phyloP scores from a whole-genome alignment of 1,140 invertebrate genomes.

The Varroa destructor region DNA sequence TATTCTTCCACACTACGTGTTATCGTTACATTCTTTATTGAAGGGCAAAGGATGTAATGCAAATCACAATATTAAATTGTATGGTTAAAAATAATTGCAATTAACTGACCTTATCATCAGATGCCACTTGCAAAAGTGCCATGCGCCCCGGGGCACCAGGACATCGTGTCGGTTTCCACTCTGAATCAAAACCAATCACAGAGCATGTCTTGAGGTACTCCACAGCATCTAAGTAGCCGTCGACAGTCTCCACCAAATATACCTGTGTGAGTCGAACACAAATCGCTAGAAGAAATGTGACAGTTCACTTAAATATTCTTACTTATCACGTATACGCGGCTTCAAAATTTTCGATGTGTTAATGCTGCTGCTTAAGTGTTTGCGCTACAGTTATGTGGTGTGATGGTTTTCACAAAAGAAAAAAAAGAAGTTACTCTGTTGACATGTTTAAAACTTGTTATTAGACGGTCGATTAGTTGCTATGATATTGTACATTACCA shows the following conservation, averaged over 20 bases:
- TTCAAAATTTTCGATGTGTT: too few species aligned
- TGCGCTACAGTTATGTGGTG: too few species aligned
- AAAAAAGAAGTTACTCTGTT: too few species aligned
- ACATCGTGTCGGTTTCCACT: constrained; percentile 18
- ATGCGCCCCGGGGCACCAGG: background rate
- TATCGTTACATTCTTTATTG: too few species aligned
- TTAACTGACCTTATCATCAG: constrained; percentile 2
- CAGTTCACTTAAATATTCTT: background rate
- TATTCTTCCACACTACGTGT: too few species aligned
- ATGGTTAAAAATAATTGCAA: background rate
- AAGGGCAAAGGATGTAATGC: background rate
- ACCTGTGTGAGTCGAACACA: background rate
- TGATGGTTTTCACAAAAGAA: too few species aligned
- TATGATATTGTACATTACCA: too few species aligned
- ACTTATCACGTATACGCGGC: too few species aligned
- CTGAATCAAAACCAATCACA: constrained; percentile 18
- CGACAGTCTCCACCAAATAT: background rate
- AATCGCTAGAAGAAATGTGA: background rate
- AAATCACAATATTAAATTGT: background rate
- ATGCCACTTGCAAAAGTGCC: constrained; percentile 24
- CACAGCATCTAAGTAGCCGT: constrained; percentile 13
- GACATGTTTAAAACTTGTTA: too few species aligned
- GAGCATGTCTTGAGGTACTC: background rate
- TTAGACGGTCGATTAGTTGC: too few species aligned
- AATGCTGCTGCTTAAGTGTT: too few species aligned